Evolutionary conservation across 2,888 invertebrate species (phyloP).

Genomic region (Tyria jacobaeae): DNA sequence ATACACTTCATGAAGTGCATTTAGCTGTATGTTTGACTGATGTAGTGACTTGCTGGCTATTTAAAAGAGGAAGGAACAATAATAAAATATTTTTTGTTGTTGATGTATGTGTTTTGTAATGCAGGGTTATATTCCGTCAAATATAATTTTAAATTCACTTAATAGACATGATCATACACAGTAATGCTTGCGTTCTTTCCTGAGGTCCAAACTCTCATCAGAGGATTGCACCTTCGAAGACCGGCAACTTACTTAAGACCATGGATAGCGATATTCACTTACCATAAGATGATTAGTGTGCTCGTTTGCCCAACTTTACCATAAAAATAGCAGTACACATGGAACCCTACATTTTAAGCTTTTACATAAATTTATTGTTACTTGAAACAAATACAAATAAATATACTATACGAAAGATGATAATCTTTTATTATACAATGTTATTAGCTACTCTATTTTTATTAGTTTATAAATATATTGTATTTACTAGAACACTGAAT

Average conservation of each 20-base stretch:
- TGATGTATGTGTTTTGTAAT: too few species aligned
- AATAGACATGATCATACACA: not conserved
- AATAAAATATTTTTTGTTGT: not conserved
- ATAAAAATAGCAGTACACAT: too few species aligned
- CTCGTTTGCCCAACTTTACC: not conserved
- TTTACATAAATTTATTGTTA: not conserved
- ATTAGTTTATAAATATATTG: not conserved
- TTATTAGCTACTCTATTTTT: not conserved
- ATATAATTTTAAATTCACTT: too few species aligned
- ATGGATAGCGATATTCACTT: too few species aligned
- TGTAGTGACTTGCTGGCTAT: not conserved
- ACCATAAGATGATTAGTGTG: too few species aligned
- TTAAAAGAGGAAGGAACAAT: not conserved
- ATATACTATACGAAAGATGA: not conserved
- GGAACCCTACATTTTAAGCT: too few species aligned
- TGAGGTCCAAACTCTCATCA: too few species aligned
- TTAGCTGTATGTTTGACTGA: not conserved
- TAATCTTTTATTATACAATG: too few species aligned
- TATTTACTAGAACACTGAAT: not conserved
- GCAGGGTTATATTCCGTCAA: too few species aligned
- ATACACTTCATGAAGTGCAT: slow-evolving; percentile 15
- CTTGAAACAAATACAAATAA: not conserved
- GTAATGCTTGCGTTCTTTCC: too few species aligned
- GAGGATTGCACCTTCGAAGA: too few species aligned
- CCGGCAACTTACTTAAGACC: too few species aligned